phyloP scores from a whole-genome alignment of 2,113 vertebrate genomes.

The Laticauda colubrina region DNA sequence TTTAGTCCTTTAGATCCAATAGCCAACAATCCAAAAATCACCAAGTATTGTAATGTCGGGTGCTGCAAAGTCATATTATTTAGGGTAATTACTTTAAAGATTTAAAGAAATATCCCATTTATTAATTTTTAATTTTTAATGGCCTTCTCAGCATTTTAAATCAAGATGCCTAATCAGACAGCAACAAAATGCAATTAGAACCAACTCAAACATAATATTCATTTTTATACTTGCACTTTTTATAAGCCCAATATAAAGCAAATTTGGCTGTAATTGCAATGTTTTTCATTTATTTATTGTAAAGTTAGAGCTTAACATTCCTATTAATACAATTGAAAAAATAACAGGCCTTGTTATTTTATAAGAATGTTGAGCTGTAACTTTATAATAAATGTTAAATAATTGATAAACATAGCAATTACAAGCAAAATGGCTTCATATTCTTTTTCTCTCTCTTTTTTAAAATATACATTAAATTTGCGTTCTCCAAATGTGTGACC shows the following conservation, averaged over 20 bases:
- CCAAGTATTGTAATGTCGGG: neutral
- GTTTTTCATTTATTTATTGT: constrained; percentile 18
- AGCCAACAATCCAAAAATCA: no score
- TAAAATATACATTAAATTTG: no score
- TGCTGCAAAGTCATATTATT: constrained; percentile 31
- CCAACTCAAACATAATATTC: constrained; percentile 47
- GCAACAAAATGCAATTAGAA: constrained; percentile 56
- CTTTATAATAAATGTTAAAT: no score
- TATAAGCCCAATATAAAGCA: constrained; percentile 48
- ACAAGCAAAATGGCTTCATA: no score
- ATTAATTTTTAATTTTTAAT: constrained; percentile 51
- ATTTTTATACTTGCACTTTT: constrained; percentile 33
- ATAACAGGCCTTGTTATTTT: neutral
- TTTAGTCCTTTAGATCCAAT: no score
- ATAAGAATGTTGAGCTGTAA: no score
- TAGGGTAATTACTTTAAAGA: constrained; percentile 36
- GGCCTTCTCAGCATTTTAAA: constrained; percentile 43
- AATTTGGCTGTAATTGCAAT: constrained; percentile 29
- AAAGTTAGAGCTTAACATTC: constrained; percentile 19
- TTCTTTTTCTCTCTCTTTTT: no score
- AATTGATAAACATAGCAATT: no score
- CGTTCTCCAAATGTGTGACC: neutral
- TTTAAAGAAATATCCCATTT: constrained; percentile 48
- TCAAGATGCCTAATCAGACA: constrained; percentile 49
- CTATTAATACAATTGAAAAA: neutral